phyloP scores from a whole-genome alignment of 2,888 invertebrate species.

The Tetramorium bicarinatum region DNA sequence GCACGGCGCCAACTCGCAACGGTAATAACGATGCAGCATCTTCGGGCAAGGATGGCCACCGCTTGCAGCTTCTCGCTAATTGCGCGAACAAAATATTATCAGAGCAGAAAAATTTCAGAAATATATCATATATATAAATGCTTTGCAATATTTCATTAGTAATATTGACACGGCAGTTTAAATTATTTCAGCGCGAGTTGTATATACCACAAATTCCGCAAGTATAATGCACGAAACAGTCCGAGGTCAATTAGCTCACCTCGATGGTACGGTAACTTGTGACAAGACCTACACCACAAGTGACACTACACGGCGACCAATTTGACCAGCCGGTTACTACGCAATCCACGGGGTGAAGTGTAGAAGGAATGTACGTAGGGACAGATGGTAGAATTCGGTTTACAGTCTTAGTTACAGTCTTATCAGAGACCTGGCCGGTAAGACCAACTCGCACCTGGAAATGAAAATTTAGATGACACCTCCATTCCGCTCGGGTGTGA shows the following conservation, averaged over 20 bases:
- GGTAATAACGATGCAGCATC: constrained; percentile 88
- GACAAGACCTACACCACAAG: constrained; percentile 92
- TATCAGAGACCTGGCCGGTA: constrained; percentile 70
- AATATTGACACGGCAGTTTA: not conserved
- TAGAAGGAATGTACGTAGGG: constrained; percentile 56
- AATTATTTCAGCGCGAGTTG: not conserved
- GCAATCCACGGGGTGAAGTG: constrained; percentile 88
- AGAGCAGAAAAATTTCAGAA: not conserved
- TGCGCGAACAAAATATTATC: not conserved
- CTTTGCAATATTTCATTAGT: not conserved
- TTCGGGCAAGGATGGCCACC: constrained; percentile 90
- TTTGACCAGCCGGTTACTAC: constrained; percentile 93
- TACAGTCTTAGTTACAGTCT: no score
- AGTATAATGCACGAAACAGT: not conserved
- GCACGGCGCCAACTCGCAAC: constrained; percentile 87
- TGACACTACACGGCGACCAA: constrained; percentile 94
- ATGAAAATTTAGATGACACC: constrained; percentile 2
- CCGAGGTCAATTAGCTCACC: constrained; percentile 83
- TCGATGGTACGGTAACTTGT: constrained; percentile 89
- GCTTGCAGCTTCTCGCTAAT: constrained; percentile 88
- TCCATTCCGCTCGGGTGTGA: not conserved
- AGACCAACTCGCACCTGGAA: constrained; percentile 77
- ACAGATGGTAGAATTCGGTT: no score
- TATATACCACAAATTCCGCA: not conserved
- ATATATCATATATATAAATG: not conserved